Conservation (phyloP, 2,797 vertebrate species). For the Helarctos malayanus region DNA sequence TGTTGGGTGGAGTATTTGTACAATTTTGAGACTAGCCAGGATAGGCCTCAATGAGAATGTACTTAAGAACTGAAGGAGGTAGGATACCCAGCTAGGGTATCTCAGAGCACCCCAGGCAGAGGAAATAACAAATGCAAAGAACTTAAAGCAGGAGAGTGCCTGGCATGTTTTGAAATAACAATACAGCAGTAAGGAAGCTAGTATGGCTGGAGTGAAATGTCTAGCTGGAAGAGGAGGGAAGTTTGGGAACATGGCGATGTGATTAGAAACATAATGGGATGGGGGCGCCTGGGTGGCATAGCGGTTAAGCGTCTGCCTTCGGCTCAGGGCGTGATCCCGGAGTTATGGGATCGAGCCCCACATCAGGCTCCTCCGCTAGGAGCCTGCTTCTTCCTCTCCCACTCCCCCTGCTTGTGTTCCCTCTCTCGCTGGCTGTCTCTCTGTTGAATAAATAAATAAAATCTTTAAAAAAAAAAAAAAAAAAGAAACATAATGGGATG, state of each 20-base stretch:
- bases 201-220: not conserved
- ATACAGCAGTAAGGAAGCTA: not conserved
- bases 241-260: not conserved
- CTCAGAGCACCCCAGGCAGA: not conserved
- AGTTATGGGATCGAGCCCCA: no score
- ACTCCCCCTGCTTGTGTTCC: no score
- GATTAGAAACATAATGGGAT: not conserved
- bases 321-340: no score
- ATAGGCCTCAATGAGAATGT: not conserved
- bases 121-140: not conserved
- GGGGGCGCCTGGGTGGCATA: no score
- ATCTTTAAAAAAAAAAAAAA: no score
- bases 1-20: not conserved
- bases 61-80: conserved; percentile 9
- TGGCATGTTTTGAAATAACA: conserved; percentile 4
- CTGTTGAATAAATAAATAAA: no score
- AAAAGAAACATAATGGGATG: not conserved
- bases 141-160: not conserved
- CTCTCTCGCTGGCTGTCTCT: no score
- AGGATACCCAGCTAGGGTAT: not conserved
- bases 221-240: not conserved
- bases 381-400: no score
- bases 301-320: no score
- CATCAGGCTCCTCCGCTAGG: no score
- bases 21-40: conserved; percentile 11